Evolutionary conservation across 2,113 vertebrate species (phyloP).

Genomic region (Sylvietta virens): DNA sequence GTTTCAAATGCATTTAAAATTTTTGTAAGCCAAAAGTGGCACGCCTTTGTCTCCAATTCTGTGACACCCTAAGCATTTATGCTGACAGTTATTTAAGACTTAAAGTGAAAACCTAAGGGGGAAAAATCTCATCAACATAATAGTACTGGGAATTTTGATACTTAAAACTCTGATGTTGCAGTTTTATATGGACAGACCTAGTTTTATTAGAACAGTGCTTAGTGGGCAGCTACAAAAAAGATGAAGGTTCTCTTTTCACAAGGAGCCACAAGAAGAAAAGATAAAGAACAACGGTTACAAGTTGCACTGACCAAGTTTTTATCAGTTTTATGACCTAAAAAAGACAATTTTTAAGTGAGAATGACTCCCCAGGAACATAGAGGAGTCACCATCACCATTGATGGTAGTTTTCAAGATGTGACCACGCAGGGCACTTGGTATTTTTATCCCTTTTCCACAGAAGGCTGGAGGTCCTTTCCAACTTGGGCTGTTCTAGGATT

Average conservation of each 20-base stretch:
- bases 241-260: background rate
- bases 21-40: background rate
- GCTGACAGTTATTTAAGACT: background rate
- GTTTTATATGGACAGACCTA: background rate
- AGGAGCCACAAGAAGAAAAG: background rate
- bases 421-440: background rate
- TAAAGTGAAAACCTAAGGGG: background rate
- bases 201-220: background rate
- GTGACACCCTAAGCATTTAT: background rate
- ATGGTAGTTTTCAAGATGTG: background rate
- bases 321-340: background rate
- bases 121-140: accelerated
- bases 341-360: background rate
- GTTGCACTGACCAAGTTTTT: background rate
- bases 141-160: background rate
- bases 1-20: background rate
- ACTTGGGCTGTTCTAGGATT: background rate
- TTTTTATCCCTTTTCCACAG: background rate
- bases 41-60: background rate
- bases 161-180: background rate
- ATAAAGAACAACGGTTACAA: background rate
- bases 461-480: background rate
- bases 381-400: background rate
- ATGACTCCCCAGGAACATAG: background rate
- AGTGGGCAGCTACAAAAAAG: background rate